Conservation (phyloP, 2,888 invertebrate species). For the Syrista parreyssii region DNA sequence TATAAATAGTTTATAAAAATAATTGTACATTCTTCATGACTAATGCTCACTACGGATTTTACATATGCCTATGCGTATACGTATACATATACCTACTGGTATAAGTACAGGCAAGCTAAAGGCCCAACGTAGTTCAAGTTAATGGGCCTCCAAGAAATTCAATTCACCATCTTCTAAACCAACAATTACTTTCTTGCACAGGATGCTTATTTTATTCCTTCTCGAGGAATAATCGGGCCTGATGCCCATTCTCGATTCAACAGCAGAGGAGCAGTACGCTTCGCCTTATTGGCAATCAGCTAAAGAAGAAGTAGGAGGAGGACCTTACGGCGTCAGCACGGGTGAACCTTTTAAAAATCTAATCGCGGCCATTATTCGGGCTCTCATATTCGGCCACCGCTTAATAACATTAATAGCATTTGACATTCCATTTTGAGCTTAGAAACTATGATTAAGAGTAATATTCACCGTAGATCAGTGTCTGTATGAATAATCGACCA, state of each 20-base stretch:
- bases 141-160: conserved; percentile 2
- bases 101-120: background rate
- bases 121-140: background rate
- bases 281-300: background rate
- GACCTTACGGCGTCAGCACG: background rate
- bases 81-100: background rate
- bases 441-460: background rate
- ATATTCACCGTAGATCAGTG: background rate
- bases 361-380: background rate
- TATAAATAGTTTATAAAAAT: background rate
- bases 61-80: background rate
- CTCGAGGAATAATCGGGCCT: background rate
- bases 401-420: background rate
- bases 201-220: conserved; percentile 2
- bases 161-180: background rate
- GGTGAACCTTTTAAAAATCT: background rate
- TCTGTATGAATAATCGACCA: background rate
- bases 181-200: background rate
- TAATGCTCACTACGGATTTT: background rate
- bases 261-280: background rate
- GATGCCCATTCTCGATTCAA: background rate
- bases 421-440: background rate
- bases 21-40: background rate
- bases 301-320: background rate
- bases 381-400: background rate